phyloP scores from a whole-genome alignment of 2,888 invertebrate genomes.

The Epiperipatus broadwayi region DNA sequence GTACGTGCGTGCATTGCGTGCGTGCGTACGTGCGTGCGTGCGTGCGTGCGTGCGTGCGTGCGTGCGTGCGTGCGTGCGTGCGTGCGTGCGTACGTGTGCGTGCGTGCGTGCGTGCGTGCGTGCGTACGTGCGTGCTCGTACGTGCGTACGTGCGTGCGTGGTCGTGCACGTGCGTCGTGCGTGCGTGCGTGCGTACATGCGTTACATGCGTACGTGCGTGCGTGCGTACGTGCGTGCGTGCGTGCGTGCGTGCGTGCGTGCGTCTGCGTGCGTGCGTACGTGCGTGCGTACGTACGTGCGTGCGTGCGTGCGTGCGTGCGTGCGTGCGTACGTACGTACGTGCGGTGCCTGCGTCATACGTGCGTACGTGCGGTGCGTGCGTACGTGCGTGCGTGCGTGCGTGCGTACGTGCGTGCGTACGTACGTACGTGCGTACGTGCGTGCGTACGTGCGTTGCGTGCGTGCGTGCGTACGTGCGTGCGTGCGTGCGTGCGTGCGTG shows the following conservation, averaged over 20 bases:
- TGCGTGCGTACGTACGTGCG: conserved; percentile 14
- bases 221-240: conserved; percentile 12
- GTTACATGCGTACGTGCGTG: too few species aligned
- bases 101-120: conserved; percentile 4
- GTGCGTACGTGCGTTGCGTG: too few species aligned
- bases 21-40: conserved; percentile 11
- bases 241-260: too few species aligned
- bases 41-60: conserved; percentile 12
- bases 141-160: conserved; percentile 12
- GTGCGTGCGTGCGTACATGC: conserved; percentile 10
- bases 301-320: conserved; percentile 14
- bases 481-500: conserved; percentile 10
- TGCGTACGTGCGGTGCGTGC: too few species aligned
- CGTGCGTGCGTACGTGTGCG: conserved; percentile 1
- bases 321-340: conserved; percentile 13
- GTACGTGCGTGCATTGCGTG: too few species aligned
- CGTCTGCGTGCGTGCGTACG: conserved; percentile 12
- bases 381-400: conserved; percentile 13
- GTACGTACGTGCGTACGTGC: conserved; percentile 9
- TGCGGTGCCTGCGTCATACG: conserved; percentile 12
- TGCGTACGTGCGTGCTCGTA: conserved; percentile 11
- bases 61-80: conserved; percentile 10
- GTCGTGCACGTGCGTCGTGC: too few species aligned
- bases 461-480: conserved; percentile 11
- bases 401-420: conserved; percentile 11